Evolutionary conservation across 2,797 vertebrate species (phyloP), one percentile per base, ranked within the genome.

Genomic region (Crypturellus tataupa): DNA sequence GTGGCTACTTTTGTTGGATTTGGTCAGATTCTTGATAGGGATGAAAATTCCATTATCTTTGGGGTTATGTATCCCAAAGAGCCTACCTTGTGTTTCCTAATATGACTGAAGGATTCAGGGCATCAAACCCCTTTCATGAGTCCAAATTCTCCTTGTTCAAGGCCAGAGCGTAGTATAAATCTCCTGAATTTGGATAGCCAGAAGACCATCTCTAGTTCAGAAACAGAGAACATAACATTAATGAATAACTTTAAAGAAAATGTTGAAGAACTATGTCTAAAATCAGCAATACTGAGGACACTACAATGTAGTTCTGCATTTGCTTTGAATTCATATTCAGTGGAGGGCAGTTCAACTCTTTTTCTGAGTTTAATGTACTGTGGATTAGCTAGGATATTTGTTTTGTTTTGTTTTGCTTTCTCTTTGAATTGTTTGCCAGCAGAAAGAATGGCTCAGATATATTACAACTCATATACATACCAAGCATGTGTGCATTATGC

Each of bases 141-240:
- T 51, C 24, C 6, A 60, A 65, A 70, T 49, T 79, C 42, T 55
- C 40, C 27, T 65, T 82, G 6, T 24, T 68, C 35, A 46, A 49
- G 3, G 18, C 24, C 49, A 20, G 15, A 42, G 15, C 35, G 21
- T 9, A 9, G 10, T 24, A 25, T 11, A 75, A 64, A 46, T 39
- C 68, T 17, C 23, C 64, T 84, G 42, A 86, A 72, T 10, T 3
- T 0, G 0, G 35, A 69, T 4, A 12, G 23, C 31, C 1, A 65
- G 6, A 71, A 71, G 20, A 44, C 7, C 29, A 0, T 31, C 51
- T 51, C 31, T 6, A 14, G 5, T 46, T 89, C 65, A 62, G 72
- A 85, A 76, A 80, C 3, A 31, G 73, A 58, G 15, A 65, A 4
- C 4, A 62, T 1, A 39, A 25, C 2, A 76, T 68, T 77, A 51